Conservation (phyloP, 1,140 invertebrate species). For the Eufriesea mexicana region DNA sequence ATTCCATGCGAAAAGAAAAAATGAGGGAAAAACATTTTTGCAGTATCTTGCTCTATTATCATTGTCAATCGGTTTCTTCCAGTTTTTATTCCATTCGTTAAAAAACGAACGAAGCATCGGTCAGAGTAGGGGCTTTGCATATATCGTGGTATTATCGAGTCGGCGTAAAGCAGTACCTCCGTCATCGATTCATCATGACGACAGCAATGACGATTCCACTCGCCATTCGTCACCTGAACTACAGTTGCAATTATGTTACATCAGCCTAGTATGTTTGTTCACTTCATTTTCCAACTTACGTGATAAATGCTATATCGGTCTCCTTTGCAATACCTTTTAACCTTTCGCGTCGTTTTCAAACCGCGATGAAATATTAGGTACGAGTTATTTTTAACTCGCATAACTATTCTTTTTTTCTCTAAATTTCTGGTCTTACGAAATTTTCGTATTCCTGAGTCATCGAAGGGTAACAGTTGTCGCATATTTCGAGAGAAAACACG, state of each 20-base stretch:
- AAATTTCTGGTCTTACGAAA: neutral
- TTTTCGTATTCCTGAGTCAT: constrained; percentile 6
- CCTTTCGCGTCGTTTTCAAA: neutral
- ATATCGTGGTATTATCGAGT: constrained; percentile 25
- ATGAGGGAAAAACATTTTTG: neutral
- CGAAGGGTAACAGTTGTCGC: neutral
- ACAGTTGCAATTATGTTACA: neutral
- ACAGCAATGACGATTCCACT: constrained; percentile 55
- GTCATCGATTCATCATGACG: constrained; percentile 62
- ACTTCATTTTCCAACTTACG: constrained; percentile 5
- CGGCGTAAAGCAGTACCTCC: constrained; percentile 15
- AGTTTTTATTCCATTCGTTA: neutral
- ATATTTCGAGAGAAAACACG: neutral
- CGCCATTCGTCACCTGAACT: constrained; percentile 37
- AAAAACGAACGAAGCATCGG: neutral
- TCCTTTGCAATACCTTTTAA: neutral
- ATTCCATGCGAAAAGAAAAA: neutral
- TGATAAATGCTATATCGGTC: neutral
- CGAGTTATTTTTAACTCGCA: neutral
- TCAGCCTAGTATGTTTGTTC: no score
- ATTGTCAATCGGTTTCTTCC: neutral
- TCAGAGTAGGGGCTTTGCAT: neutral
- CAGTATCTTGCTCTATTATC: neutral
- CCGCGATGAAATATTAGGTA: no score
- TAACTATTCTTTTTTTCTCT: neutral